These are phyloP conservation scores for Hassar affinis DNA, from an alignment of 2,113 vertebrate genomes.

Conservation along the genomic window DNA sequence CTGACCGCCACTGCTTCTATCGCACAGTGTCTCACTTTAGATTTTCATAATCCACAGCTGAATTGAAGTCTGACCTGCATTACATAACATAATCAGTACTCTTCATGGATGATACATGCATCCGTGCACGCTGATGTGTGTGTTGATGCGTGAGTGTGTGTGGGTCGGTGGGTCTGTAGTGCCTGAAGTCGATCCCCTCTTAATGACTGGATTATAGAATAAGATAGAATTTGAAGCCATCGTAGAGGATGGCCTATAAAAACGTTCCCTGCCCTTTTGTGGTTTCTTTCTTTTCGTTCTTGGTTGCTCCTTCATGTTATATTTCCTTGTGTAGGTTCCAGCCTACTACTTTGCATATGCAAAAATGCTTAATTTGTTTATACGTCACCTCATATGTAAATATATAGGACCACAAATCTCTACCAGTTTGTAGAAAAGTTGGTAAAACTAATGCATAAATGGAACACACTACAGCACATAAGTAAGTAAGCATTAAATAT, in stretches of 20 bases:
- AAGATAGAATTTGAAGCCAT: constrained; percentile 17
- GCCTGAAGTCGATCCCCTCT: constrained; percentile 21
- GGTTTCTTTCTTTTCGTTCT: neutral
- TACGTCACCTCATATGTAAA: neutral
- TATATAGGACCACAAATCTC: neutral
- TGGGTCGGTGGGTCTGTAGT: constrained; percentile 2
- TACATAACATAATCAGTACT: constrained; percentile 25
- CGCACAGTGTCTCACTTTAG: constrained; percentile 8
- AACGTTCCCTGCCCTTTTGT: neutral
- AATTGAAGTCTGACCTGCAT: constrained; percentile 33
- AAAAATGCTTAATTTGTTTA: neutral
- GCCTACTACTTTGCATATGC: neutral
- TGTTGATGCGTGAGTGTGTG: constrained; percentile 1
- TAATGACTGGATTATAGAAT: constrained; percentile 39
- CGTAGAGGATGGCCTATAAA: neutral
- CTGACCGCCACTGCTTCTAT: neutral
- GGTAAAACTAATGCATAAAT: neutral
- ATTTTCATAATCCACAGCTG: constrained; percentile 35
- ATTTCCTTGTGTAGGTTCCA: neutral
- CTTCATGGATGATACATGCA: constrained; percentile 10
- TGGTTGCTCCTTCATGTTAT: neutral
- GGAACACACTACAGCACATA: neutral
- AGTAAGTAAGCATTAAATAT: neutral
- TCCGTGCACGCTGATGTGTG: constrained; percentile 22
- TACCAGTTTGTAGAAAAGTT: neutral